Evolutionary conservation across 2,888 invertebrate genomes (phyloP).

Genomic region (Halictus ligatus): DNA sequence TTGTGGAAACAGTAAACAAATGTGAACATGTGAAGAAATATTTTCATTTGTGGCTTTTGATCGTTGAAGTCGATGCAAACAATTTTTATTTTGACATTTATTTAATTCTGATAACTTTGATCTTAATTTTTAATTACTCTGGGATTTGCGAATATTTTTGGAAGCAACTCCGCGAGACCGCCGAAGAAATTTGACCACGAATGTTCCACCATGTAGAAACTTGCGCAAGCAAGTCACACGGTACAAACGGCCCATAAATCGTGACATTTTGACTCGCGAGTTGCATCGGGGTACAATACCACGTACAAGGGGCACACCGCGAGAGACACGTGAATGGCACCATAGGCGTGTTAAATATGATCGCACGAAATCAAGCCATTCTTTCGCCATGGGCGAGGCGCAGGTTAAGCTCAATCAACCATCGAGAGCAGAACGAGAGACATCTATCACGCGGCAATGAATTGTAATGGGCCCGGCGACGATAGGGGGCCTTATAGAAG

Average conservation of each 20-base stretch:
- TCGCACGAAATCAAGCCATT: slow-evolving; percentile 56
- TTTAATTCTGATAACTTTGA: too few species aligned
- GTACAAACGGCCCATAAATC: slow-evolving; percentile 37
- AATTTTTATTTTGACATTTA: too few species aligned
- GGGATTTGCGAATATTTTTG: too few species aligned
- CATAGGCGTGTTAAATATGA: slow-evolving; percentile 61
- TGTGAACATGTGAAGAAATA: too few species aligned
- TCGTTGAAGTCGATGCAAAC: too few species aligned
- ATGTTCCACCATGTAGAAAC: neutral
- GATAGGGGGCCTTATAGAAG: slow-evolving; percentile 71
- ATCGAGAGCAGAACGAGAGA: slow-evolving; percentile 78
- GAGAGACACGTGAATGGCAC: slow-evolving; percentile 52
- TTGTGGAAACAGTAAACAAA: too few species aligned
- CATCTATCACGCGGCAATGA: slow-evolving; percentile 80
- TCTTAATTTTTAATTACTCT: too few species aligned
- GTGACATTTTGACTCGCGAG: slow-evolving; percentile 28
- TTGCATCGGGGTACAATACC: slow-evolving; percentile 45
- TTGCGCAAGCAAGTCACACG: slow-evolving; percentile 25
- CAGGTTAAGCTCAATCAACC: slow-evolving; percentile 76
- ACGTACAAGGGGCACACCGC: slow-evolving; percentile 41
- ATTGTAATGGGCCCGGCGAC: slow-evolving; percentile 76
- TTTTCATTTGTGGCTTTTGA: too few species aligned
- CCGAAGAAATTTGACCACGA: neutral
- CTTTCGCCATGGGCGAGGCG: slow-evolving; percentile 56
- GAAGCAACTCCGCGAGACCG: too few species aligned